phyloP scores from a whole-genome alignment of 2,888 invertebrate genomes.

The Tenthredo mesomela region DNA sequence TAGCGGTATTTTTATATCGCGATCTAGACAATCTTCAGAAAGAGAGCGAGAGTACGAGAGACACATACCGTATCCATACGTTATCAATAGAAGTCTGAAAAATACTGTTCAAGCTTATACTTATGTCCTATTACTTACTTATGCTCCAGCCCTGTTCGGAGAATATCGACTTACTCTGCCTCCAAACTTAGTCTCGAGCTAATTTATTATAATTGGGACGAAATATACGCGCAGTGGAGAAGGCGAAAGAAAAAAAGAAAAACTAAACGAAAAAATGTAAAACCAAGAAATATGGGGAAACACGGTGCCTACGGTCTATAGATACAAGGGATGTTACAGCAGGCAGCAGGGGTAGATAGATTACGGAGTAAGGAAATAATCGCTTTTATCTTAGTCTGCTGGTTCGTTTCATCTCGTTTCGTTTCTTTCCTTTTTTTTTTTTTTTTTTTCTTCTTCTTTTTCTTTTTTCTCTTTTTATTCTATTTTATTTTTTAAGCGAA shows the following conservation, averaged over 20 bases:
- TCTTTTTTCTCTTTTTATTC: constrained; percentile 5
- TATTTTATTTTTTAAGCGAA: constrained; percentile 48
- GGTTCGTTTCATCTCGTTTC: constrained; percentile 27
- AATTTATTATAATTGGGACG: constrained; percentile 50
- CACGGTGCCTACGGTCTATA: constrained; percentile 23
- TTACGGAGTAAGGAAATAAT: constrained; percentile 48
- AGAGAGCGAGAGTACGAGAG: not conserved
- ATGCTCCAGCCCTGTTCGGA: not conserved
- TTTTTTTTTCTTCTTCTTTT: constrained; percentile 9
- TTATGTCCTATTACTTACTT: not conserved
- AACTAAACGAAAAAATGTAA: not conserved
- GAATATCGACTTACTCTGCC: not conserved
- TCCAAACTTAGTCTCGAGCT: not conserved
- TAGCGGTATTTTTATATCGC: constrained; percentile 64
- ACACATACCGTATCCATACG: not conserved
- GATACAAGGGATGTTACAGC: not conserved
- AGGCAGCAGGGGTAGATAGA: constrained; percentile 33
- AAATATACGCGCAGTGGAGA: constrained; percentile 15
- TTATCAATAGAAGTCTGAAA: constrained; percentile 28
- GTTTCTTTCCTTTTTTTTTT: constrained; percentile 4
- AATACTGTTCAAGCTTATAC: not conserved
- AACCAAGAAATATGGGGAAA: constrained; percentile 3
- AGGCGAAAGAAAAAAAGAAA: not conserved
- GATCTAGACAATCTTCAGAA: constrained; percentile 3
- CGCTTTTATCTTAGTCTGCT: constrained; percentile 48